Evolutionary conservation across 2,888 invertebrate species (phyloP), one percentile per base, ranked within the genome.

Genomic region (Polymixis flavicincta): DNA sequence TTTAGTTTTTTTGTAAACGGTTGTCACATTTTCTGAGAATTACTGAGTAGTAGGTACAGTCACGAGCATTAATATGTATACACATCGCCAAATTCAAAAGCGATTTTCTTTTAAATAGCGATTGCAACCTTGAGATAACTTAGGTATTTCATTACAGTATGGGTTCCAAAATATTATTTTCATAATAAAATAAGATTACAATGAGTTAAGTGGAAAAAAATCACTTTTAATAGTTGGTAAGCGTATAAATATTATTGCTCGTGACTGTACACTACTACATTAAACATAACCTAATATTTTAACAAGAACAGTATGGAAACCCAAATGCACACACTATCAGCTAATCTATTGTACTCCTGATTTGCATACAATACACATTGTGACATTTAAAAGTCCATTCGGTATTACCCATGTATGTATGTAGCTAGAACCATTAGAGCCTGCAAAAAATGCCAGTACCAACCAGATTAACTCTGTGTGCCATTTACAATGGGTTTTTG

Each of bases 351-450:
- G 25, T 32, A n/a, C 25, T 37, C 61, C 42, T 17, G 25, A 79
- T 83, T 83, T 48, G 70, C 80, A 83, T 68, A 83, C 83, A 83
- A 83, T 83, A 71, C 14, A 17, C 54, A 83, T 76, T 83, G 83
- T 83, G 64, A 61, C 68, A 80, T 83, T 76, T 45, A 45, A n/a
- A n/a, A 63, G 11, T 59, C 19, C 42, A 45, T 67, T n/a, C n/a
- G 67, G 67, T 75, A 73, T 54, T 61, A 69, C 66, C 75, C 55
- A 63, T 78, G 52, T 63, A 32, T 14, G 19, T 67, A 64, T 45
- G 11, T 45, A 45, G 14, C 28, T 48, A 28, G 28, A 19, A 45
- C 57, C 65, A 60, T 74, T 69, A 77, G 76, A 70, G 50, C 14
- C 1, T 8, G 28, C 17, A 57, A 70, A 79, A 74, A 80, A 57